Conservation (phyloP, 2,888 invertebrate genomes). For the Aspidiotus rigidus region DNA sequence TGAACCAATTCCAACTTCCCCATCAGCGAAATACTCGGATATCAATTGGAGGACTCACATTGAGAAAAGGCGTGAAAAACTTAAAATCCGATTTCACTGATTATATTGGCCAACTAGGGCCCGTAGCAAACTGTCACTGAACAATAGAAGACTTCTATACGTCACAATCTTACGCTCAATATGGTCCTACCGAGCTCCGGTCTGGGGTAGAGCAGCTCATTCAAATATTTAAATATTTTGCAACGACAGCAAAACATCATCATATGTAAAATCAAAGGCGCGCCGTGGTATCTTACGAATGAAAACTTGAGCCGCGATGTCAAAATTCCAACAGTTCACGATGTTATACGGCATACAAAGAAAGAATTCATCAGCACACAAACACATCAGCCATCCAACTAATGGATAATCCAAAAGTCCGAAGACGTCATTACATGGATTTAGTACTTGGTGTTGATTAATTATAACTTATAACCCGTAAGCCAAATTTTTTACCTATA, state of each 20-base stretch:
- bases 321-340: neutral
- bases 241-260: neutral
- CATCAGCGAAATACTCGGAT: too few species aligned
- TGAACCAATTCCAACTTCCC: too few species aligned
- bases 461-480: too few species aligned
- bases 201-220: neutral
- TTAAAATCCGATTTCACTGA: neutral
- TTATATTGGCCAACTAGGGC: neutral
- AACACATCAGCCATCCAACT: neutral
- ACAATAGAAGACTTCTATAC: neutral
- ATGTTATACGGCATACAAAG: neutral
- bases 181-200: neutral
- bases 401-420: too few species aligned
- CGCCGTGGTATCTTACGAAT: slow-evolving; percentile 2
- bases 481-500: too few species aligned
- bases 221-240: neutral
- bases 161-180: neutral
- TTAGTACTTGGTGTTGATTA: too few species aligned
- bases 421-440: too few species aligned
- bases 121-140: neutral
- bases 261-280: neutral
- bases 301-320: neutral
- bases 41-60: too few species aligned
- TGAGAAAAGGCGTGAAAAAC: too few species aligned
- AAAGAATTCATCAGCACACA: neutral